phyloP scores from a whole-genome alignment of 2,797 vertebrate genomes.

The Masticophis lateralis region DNA sequence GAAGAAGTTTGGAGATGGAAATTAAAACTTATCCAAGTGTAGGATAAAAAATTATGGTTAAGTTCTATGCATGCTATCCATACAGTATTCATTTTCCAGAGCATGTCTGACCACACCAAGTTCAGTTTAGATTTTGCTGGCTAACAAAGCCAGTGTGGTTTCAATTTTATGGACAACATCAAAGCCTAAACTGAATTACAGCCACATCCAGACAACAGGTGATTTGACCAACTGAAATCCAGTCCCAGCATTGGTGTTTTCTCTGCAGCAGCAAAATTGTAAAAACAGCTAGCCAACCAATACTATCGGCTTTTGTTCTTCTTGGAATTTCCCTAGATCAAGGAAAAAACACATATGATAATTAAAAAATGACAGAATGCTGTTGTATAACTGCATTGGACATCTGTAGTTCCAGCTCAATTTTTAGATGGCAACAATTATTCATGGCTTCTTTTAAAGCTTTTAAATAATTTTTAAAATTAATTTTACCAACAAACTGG shows the following conservation, averaged over 20 bases:
- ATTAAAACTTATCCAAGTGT: slow-evolving; percentile 72
- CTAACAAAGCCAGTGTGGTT: slow-evolving; percentile 55
- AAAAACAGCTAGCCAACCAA: slow-evolving; percentile 16
- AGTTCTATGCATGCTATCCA: slow-evolving; percentile 69
- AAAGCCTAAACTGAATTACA: slow-evolving; percentile 44
- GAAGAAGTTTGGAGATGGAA: slow-evolving; percentile 70
- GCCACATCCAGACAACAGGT: slow-evolving; percentile 45
- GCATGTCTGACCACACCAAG: slow-evolving; percentile 51
- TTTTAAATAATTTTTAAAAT: not conserved
- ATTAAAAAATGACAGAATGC: slow-evolving; percentile 9
- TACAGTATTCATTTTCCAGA: slow-evolving; percentile 52
- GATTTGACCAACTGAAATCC: slow-evolving; percentile 42
- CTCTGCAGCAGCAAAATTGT: slow-evolving; percentile 51
- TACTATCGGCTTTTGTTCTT: slow-evolving; percentile 95
- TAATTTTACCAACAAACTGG: not conserved
- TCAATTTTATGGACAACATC: slow-evolving; percentile 64
- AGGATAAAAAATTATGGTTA: slow-evolving; percentile 75
- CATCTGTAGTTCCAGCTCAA: not conserved
- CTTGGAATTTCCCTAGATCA: slow-evolving; percentile 87
- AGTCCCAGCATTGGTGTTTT: slow-evolving; percentile 36
- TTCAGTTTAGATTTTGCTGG: slow-evolving; percentile 45
- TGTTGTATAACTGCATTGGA: not conserved
- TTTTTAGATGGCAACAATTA: not conserved
- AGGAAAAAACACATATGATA: slow-evolving; percentile 41
- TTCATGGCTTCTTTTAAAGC: not conserved